Evolutionary conservation across 2,888 invertebrate species (phyloP).

Genomic region (Meliscaeva auricollis): DNA sequence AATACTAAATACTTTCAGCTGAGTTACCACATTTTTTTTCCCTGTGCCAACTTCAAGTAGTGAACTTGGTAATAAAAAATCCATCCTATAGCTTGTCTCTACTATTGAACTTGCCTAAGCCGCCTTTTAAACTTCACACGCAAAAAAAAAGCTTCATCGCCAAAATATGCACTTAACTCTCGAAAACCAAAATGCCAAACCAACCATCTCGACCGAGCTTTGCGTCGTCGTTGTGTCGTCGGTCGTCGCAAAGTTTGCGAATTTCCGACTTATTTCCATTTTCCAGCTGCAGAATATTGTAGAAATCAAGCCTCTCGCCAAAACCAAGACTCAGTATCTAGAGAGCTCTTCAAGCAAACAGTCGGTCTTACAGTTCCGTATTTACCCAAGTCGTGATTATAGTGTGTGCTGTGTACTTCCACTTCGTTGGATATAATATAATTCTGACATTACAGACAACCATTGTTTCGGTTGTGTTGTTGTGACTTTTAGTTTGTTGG

Average conservation of each 20-base stretch:
- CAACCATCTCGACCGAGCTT: constrained; percentile 45
- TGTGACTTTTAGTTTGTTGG: background rate
- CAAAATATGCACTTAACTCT: constrained; percentile 24
- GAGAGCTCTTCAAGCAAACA: constrained; percentile 64
- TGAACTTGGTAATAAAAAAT: constrained; percentile 64
- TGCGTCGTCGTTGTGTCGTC: background rate
- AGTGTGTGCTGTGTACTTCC: constrained; percentile 1
- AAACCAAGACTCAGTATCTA: constrained; percentile 65
- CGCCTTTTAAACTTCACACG: constrained; percentile 24
- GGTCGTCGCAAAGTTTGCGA: constrained; percentile 63
- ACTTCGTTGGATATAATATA: constrained; percentile 38
- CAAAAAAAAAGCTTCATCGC: constrained; percentile 41
- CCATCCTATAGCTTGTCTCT: constrained; percentile 23
- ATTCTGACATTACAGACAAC: constrained; percentile 45
- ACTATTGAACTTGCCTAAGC: constrained; percentile 66
- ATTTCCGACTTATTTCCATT: constrained; percentile 59
- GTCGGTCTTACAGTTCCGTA: constrained; percentile 50
- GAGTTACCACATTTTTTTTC: constrained; percentile 42
- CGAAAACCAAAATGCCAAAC: constrained; percentile 7
- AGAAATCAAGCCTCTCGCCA: constrained; percentile 66
- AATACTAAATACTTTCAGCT: constrained; percentile 21
- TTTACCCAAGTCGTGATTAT: background rate
- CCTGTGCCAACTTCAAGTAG: constrained; percentile 26
- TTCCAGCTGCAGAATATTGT: constrained; percentile 46
- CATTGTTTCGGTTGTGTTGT: constrained; percentile 13